Base-by-base conservation (phyloP, 2,888 invertebrate genomes). In the Gastrophysa polygoni region DNA sequence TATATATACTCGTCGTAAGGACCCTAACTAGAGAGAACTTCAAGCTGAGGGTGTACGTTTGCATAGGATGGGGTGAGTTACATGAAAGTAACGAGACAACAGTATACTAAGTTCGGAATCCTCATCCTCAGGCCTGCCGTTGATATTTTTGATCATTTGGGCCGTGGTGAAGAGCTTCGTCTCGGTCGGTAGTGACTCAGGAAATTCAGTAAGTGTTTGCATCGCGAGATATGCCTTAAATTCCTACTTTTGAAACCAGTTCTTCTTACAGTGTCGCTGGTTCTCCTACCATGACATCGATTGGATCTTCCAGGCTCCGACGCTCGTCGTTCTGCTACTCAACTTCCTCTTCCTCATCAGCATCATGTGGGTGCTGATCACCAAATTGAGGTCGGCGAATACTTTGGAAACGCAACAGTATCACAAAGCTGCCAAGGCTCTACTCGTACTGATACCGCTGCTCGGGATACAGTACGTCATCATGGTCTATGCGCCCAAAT, bases 301-400 rank as follows among this genome's bases (percentile, higher is more conserved):
- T 80, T 95, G 93, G 91, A 91, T 96, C 71, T 93, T 92, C 80
- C 91, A 93, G 78, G 90, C 87, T 0, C 95, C 96, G 0, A 92
- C 93, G 1, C 87, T 95, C 66, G 83, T 87, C 20, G 93, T 95
- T 6, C 87, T 96, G 24, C 87, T 89, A 58, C 87, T 94, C 71
- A 95, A 96, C 83, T 85, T 91, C 49, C 85, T 91, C 73, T 94
- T 94, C 82, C 87, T 94, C 65, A 83, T 92, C 72, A 88, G 88
- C 83, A 93, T 95, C 72, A 93, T 95, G 92, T 92, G 94, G 90
- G 95, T 96, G 51, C 85, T 97, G 67, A 95, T 97, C 77, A 96
- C 95, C 29, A 96, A 97, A 77, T 86, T 96, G 4, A 88, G 95
- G 49, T 95, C 96, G 16, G 92, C 96, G 11, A 95, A 94, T 77